Evolutionary conservation across 1,140 invertebrate species (phyloP), one percentile per base, ranked within the genome.

Genomic region (Cherax quadricarinatus): DNA sequence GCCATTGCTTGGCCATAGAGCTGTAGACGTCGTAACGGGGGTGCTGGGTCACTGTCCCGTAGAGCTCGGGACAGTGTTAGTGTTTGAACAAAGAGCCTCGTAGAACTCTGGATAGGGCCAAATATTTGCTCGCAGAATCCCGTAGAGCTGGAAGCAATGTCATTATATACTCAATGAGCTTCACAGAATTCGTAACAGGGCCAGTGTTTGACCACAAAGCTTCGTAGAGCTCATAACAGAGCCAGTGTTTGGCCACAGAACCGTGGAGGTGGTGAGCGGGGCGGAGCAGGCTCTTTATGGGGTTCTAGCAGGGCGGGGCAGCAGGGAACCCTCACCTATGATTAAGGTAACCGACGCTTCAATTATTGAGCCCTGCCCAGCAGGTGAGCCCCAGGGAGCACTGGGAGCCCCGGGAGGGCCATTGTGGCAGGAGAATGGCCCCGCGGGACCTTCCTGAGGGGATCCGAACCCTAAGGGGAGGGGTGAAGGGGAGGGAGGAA

Each of bases 271-370:
- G 66, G 14, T 24, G 48, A 73, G 73, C 70, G 53, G 86, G 75
- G 70, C 48, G 86, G 75, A 41, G 49, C 41, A 14, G 60, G 66
- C 57, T 41, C 57, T 60, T 10, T 60, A 60, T 21, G 62, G 18
- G 85, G 21, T 16, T 57, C 14, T 6, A 49, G 79, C 30, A 9
- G 30, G 62, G 60, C 24, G 18, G 21, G n/a, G 78, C 30, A 21
- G 24, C 10, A 6, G 21, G 6, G 60, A 30, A 60, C 21, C 57
- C 79, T 89, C 79, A 89, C 88, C 88, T 89, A 89, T 89, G 88
- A 89, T 89, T 89, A 81, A 53, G 75, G 88, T 89, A 89, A 89
- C 78, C 88, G 79, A 89, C 78, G 79, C 88, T 41, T 62, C 88
- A 89, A 89, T 89, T 89, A 89, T 80, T 83, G 53, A 89, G 87